These are phyloP conservation scores for Uria aalge DNA, from an alignment of 2,113 vertebrate genomes.

Conservation along the genomic window DNA sequence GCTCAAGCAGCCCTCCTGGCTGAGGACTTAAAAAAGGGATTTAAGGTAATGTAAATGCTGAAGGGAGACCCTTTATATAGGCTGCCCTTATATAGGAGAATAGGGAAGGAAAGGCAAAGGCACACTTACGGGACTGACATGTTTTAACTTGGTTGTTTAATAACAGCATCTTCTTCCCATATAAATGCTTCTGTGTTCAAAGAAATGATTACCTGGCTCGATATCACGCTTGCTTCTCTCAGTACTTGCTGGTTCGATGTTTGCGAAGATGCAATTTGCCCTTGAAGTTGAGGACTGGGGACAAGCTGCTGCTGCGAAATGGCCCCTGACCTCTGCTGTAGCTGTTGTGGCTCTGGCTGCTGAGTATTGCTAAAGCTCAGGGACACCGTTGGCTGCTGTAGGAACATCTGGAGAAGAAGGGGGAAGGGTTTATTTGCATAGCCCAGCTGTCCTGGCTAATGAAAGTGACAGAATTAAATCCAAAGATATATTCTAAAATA, in stretches of 20 bases:
- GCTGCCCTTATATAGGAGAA: not conserved
- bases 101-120: not conserved
- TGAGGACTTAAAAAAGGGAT: not conserved
- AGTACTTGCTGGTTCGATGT: slow-evolving; percentile 65
- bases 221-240: slow-evolving; percentile 59
- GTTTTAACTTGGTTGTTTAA: not conserved
- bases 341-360: slow-evolving; percentile 55
- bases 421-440: not conserved
- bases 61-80: not conserved
- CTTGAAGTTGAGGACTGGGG: slow-evolving; percentile 59
- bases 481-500: not conserved
- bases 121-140: not conserved
- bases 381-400: slow-evolving; percentile 70
- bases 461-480: not conserved
- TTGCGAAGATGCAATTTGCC: slow-evolving; percentile 64
- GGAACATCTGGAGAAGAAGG: slow-evolving; percentile 72
- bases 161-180: not conserved
- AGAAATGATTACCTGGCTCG: slow-evolving; percentile 58
- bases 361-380: slow-evolving; percentile 70
- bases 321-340: slow-evolving; percentile 57
- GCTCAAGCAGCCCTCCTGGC: not conserved
- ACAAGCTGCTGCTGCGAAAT: slow-evolving; percentile 65
- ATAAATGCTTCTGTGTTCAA: not conserved
- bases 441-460: not conserved
- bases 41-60: not conserved